Percentiles rank a stretch among this genome's conserved stretches.
phyloP scores from a whole-genome alignment of 1,140 invertebrate species.

The Magallana angulata region DNA sequence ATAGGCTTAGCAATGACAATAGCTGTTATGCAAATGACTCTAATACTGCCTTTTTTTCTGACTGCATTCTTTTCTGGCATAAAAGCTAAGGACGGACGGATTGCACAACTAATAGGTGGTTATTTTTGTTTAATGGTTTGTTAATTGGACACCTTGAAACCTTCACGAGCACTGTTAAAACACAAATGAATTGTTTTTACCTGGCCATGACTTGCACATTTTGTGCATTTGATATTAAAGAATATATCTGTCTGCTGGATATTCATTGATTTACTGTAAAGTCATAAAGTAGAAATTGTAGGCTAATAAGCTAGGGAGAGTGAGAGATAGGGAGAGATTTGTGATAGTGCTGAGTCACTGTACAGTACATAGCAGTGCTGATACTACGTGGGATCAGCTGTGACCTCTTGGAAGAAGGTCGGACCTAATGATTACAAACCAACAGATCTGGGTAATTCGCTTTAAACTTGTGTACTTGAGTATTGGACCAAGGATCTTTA shows the following conservation, averaged over 20 bases:
- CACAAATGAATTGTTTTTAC: constrained; percentile 29
- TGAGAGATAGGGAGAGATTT: no score
- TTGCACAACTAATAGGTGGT: constrained; percentile 18
- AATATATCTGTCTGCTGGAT: constrained; percentile 25
- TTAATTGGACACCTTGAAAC: constrained; percentile 25
- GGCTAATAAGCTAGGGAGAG: neutral
- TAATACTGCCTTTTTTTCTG: constrained; percentile 6
- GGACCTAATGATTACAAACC: constrained; percentile 20
- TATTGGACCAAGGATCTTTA: constrained; percentile 33
- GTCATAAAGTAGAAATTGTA: constrained; percentile 19
- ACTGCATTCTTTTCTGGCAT: neutral
- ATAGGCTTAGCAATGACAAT: constrained; percentile 24
- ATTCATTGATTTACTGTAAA: constrained; percentile 32
- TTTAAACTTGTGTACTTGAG: constrained; percentile 28
- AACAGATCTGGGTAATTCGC: constrained; percentile 17
- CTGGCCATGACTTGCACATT: constrained; percentile 29
- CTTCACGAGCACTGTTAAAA: neutral
- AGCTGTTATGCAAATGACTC: neutral
- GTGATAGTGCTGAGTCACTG: constrained; percentile 17
- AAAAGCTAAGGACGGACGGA: neutral
- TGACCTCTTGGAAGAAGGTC: constrained; percentile 17
- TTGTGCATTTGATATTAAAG: neutral
- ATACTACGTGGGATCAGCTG: neutral
- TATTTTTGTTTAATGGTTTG: constrained; percentile 31
- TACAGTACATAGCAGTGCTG: constrained; percentile 11